Evolutionary conservation across 2,113 vertebrate genomes (phyloP).

Genomic region (Labrus mixtus): DNA sequence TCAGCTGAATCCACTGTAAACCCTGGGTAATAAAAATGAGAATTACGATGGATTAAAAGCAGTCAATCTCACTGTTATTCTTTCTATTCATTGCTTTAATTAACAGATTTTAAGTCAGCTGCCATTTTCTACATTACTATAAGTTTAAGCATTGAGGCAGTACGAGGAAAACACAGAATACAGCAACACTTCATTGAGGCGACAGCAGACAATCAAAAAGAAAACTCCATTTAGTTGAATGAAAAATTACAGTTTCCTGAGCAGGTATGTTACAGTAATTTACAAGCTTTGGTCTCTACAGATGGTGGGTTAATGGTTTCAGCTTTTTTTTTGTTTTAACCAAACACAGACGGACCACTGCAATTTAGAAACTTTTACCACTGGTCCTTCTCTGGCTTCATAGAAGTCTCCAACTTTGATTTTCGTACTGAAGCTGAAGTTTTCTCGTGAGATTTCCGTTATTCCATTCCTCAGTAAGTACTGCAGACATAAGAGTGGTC

Average conservation of each 20-base stretch:
- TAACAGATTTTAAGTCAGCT: not conserved
- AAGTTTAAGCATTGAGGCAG: too few species aligned
- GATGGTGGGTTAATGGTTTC: too few species aligned
- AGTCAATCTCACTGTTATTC: not conserved
- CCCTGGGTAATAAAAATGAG: constrained; percentile 81
- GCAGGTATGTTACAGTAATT: too few species aligned
- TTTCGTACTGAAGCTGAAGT: constrained; percentile 99
- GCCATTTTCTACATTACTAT: too few species aligned
- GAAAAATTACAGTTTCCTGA: too few species aligned
- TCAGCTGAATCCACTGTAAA: constrained; percentile 92
- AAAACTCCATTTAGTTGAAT: too few species aligned
- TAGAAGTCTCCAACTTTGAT: constrained; percentile 98
- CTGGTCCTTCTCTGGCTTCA: constrained; percentile 95
- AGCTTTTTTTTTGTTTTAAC: too few species aligned
- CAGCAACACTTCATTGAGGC: too few species aligned
- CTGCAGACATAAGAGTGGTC: constrained; percentile 82
- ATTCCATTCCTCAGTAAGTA: constrained; percentile 96
- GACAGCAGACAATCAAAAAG: too few species aligned
- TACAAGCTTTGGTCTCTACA: too few species aligned
- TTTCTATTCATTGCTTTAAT: not conserved
- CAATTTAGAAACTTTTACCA: constrained; percentile 81
- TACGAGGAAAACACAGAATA: too few species aligned
- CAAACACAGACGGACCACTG: too few species aligned
- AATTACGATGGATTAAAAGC: not conserved
- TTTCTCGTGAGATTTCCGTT: constrained; percentile 94